These are phyloP conservation scores for Drosophila kambysellisi DNA, from an alignment of 2,888 invertebrate species.

Conservation along the genomic window DNA sequence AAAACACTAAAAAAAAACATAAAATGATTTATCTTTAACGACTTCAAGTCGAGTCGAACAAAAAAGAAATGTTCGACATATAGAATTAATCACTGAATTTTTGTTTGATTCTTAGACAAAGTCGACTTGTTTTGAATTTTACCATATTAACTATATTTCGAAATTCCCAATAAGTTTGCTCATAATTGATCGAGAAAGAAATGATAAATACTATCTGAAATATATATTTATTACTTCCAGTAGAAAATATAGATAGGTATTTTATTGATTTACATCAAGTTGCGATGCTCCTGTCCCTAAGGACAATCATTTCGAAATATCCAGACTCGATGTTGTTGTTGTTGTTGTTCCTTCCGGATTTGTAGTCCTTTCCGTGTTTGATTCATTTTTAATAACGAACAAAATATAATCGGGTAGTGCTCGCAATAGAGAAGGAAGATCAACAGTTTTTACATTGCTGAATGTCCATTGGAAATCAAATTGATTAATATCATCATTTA, in stretches of 20 bases:
- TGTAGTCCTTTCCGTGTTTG: neutral
- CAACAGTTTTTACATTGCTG: neutral
- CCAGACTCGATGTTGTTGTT: neutral
- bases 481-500: neutral
- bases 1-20: neutral
- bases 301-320: neutral
- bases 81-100: neutral
- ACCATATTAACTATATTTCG: neutral
- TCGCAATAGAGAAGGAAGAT: neutral
- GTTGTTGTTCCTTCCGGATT: neutral
- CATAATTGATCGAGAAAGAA: neutral
- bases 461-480: constrained; percentile 2
- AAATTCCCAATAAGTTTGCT: neutral
- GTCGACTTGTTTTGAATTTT: neutral
- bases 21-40: neutral
- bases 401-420: neutral
- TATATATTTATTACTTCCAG: neutral
- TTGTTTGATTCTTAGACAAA: neutral
- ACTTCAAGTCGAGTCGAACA: neutral
- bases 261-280: constrained; percentile 1
- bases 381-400: neutral
- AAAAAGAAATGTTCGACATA: neutral
- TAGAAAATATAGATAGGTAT: neutral
- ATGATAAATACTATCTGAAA: neutral
- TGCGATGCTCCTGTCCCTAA: neutral